Base-by-base conservation (phyloP, 2,888 invertebrate genomes). In the Eledona agricola region DNA sequence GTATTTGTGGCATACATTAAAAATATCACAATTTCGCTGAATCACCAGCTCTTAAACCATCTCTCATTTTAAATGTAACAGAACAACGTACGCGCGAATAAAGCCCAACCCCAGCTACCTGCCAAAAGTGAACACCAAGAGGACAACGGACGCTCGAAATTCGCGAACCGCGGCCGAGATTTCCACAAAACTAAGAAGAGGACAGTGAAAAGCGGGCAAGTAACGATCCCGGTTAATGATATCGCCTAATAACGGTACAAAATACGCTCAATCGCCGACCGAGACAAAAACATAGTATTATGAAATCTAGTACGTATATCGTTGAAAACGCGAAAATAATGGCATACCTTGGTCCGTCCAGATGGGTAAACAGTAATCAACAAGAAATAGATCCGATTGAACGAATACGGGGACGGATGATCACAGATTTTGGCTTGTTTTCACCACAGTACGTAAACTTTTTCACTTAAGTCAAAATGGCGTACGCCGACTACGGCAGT, bases 321-420 rank as follows among this genome's bases (percentile, higher is more conserved):
- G 50, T 57, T 46, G 31, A 47, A 40, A 17, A 20, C 19, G 43
- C 5, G 11, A 65, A 73, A 76, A 72, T 74, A 58, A 28, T 26
- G 64, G 70, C 79, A 76, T 83, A 88, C 88, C 86, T 87, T 86
- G 87, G 88, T 88, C 85, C 87, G 87, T 87, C 84, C 86, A 83
- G 83, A 83, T 85, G 83, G 83, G 82, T 85, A 80, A 78, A 73
- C 69, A 69, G 67, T 67, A 72, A 74, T 72, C 65, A 73, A 76
- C 72, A 72, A 74, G 69, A 73, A 76, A 77, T 72, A 66, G 70
- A 72, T 68, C 69, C 72, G 63, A 69, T 71, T 62, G 56, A 68
- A 66, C 61, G 64, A 64, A 69, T 69, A 69, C 64, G 65, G 65
- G 75, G 73, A 75, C 75, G 74, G 77, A 77, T 77, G 76, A 71